Evolutionary conservation across 2,797 vertebrate species (phyloP).

Genomic region (Danio tinwini): DNA sequence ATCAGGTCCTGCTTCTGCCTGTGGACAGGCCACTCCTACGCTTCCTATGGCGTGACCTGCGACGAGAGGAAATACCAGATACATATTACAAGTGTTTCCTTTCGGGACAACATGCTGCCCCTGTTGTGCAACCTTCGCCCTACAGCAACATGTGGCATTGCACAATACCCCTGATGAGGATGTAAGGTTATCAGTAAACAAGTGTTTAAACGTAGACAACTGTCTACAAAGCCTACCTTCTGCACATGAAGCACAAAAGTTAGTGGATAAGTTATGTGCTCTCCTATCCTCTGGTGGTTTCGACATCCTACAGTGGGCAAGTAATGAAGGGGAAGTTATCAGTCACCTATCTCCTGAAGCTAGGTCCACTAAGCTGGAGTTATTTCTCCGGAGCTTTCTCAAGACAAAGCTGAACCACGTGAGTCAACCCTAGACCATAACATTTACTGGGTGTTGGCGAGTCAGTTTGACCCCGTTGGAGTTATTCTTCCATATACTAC

Average conservation of each 20-base stretch:
- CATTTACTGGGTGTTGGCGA: neutral
- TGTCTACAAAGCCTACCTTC: constrained; percentile 20
- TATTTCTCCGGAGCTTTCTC: constrained; percentile 24
- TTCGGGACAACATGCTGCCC: neutral
- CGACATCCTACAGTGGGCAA: too few relatives aligned
- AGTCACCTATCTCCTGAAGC: neutral
- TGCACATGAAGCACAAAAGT: too few relatives aligned
- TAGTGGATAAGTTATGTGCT: too few relatives aligned
- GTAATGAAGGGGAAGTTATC: too few relatives aligned
- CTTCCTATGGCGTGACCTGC: constrained; percentile 30
- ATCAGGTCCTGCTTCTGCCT: constrained; percentile 22
- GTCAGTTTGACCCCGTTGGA: constrained; percentile 27
- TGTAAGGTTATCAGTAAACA: neutral
- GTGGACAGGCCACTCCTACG: neutral
- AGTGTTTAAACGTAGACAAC: constrained; percentile 47
- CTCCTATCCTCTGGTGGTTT: too few relatives aligned
- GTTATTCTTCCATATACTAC: constrained; percentile 48
- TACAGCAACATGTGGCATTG: neutral
- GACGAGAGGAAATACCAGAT: neutral
- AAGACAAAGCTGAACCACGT: neutral
- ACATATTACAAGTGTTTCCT: neutral
- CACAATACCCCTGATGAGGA: neutral
- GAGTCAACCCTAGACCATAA: constrained; percentile 27
- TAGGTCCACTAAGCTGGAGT: neutral
- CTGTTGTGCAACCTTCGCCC: neutral